These are phyloP conservation scores for Tetrax tetrax DNA, from an alignment of 2,113 vertebrate species.

Conservation along the genomic window DNA sequence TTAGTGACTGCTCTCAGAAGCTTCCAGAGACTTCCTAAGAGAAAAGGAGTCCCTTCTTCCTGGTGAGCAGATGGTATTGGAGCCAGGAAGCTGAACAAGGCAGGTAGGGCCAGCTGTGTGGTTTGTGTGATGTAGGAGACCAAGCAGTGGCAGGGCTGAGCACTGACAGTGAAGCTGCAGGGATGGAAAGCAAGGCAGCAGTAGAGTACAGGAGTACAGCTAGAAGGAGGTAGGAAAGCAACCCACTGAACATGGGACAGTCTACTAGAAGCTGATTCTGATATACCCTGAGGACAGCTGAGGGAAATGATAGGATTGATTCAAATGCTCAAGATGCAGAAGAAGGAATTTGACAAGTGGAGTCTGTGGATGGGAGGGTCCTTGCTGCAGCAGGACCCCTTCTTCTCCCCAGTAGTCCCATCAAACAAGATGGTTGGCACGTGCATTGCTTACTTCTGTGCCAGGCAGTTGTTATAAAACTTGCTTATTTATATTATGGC, in stretches of 20 bases:
- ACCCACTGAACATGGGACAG: not conserved
- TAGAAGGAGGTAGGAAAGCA: not conserved
- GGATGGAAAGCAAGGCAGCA: not conserved
- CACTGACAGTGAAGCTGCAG: not conserved
- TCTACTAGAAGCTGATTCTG: not conserved
- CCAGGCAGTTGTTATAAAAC: not conserved
- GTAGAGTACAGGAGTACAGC: no score
- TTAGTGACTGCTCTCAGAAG: not conserved
- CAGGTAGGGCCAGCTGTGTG: not conserved
- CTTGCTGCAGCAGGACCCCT: not conserved
- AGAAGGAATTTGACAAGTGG: not conserved
- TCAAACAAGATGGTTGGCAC: not conserved
- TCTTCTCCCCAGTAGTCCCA: not conserved
- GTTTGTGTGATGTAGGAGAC: rapidly evolving
- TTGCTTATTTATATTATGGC: not conserved
- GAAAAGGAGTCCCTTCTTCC: not conserved
- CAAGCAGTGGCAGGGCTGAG: not conserved
- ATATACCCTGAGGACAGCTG: not conserved
- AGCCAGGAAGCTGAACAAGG: not conserved
- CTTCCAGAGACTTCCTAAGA: not conserved
- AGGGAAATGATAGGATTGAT: not conserved
- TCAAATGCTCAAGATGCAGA: not conserved
- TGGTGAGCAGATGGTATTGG: not conserved
- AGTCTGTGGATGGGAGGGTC: not conserved
- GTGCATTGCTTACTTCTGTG: not conserved